These are phyloP conservation scores for Acanthopleura granulata DNA, from an alignment of 2,888 invertebrate species.

Conservation along the genomic window DNA sequence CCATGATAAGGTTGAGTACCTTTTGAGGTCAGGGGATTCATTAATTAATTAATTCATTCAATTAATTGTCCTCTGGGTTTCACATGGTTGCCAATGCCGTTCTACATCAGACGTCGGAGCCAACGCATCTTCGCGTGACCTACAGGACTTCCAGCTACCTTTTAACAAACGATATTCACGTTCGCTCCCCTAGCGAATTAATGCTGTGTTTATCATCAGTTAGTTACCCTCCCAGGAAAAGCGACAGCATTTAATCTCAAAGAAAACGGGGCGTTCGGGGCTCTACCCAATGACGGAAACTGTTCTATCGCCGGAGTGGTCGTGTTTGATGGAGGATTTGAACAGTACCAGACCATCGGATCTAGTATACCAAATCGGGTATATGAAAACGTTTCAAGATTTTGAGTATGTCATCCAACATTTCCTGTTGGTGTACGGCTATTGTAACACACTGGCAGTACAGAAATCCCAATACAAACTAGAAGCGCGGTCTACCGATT, in stretches of 20 bases:
- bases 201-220: constrained; percentile 1
- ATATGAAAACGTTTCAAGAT: too few relatives aligned
- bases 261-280: not conserved
- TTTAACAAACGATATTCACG: not conserved
- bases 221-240: not conserved
- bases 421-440: not conserved
- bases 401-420: not conserved
- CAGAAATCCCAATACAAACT: not conserved
- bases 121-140: not conserved
- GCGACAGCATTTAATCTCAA: not conserved
- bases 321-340: not conserved
- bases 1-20: too few relatives aligned
- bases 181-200: not conserved
- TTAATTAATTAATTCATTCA: too few relatives aligned
- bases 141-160: not conserved
- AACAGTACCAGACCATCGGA: not conserved
- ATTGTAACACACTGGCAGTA: not conserved
- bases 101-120: not conserved
- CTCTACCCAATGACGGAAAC: not conserved
- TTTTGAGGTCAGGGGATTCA: too few relatives aligned
- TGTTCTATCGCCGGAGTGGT: not conserved
- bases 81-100: not conserved
- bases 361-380: not conserved
- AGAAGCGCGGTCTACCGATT: not conserved
- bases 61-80: not conserved